These are phyloP conservation scores for Heliconius congener DNA, from an alignment of 1,140 invertebrate species.

Conservation along the genomic window DNA sequence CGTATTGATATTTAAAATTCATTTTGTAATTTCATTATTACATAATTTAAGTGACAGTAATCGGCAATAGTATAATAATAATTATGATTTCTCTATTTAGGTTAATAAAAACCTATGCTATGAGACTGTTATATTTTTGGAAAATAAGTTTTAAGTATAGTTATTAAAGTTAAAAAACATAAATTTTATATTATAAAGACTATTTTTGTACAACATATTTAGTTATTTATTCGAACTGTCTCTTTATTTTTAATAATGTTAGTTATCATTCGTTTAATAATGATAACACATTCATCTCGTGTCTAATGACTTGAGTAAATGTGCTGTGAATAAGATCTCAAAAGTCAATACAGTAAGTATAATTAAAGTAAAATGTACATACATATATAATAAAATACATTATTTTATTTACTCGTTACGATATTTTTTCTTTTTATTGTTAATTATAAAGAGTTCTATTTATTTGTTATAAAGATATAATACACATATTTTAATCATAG, in stretches of 20 bases:
- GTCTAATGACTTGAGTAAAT: conserved; percentile 34
- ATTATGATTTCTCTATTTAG: not conserved
- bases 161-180: not conserved
- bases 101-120: conserved; percentile 47
- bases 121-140: conserved; percentile 38
- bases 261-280: conserved; percentile 1
- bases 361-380: not conserved
- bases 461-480: not conserved
- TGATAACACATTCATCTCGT: conserved; percentile 7
- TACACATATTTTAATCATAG: not conserved
- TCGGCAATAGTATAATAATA: not conserved
- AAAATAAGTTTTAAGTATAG: not conserved
- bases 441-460: not conserved
- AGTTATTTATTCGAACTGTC: conserved; percentile 19
- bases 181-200: not conserved
- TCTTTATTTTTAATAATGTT: not conserved
- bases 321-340: conserved; percentile 73
- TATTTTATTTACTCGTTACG: conserved; percentile 3
- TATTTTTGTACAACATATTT: conserved; percentile 26
- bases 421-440: not conserved
- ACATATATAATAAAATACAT: not conserved
- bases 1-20: not conserved
- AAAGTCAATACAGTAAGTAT: conserved; percentile 35
- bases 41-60: not conserved
- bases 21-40: too few relatives aligned